A percentile compares a stretch with the other conserved stretches of the same genome.
Conservation (phyloP, 1,140 invertebrate genomes). For the Cydia strobilella region DNA sequence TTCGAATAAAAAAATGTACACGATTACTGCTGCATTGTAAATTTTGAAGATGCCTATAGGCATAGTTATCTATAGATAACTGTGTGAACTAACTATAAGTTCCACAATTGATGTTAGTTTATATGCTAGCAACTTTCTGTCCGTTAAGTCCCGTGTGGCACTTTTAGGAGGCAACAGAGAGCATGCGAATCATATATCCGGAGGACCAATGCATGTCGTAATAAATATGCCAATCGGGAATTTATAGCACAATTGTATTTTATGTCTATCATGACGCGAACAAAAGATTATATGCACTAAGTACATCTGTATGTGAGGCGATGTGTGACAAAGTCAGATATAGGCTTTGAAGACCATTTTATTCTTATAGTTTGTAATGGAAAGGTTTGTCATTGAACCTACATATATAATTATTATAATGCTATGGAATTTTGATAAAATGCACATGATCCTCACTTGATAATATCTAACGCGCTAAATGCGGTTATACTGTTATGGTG, state of each 20-base stretch:
- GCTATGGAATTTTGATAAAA: background rate
- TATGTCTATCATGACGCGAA: background rate
- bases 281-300: too few relatives aligned
- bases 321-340: background rate
- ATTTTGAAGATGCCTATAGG: too few relatives aligned
- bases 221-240: conserved; percentile 6
- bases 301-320: background rate
- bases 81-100: background rate
- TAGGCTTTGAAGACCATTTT: background rate
- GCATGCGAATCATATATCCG: conserved; percentile 43
- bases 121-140: conserved; percentile 54
- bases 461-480: conserved; percentile 24
- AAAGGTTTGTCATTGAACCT: too few relatives aligned
- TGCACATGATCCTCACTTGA: conserved; percentile 38
- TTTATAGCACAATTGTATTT: background rate
- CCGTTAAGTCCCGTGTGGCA: conserved; percentile 49
- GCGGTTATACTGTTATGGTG: conserved; percentile 2
- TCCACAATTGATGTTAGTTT: background rate
- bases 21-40: too few relatives aligned
- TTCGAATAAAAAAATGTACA: background rate
- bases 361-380: background rate
- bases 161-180: conserved; percentile 39
- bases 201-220: conserved; percentile 42
- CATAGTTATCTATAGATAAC: background rate
- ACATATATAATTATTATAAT: background rate